These are phyloP conservation scores for Nesometra sesokonis DNA, from an alignment of 35 echinoderm and acorn worm species.

Conservation along the genomic window DNA sequence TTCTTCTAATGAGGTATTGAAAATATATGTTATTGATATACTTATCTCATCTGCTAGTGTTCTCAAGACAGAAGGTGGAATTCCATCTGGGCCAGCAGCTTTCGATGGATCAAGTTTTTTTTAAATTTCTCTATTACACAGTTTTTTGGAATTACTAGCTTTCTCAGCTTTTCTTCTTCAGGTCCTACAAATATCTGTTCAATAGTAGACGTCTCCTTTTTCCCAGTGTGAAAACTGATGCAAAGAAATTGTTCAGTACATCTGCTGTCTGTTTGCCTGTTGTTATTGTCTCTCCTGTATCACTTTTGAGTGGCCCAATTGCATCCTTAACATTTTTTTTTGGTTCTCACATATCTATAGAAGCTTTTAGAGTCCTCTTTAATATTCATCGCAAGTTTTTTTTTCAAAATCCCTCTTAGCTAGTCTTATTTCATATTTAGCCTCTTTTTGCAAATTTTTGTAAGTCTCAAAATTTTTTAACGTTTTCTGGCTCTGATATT, in stretches of 20 bases:
- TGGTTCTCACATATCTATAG: conserved; percentile 23
- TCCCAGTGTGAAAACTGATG: background rate
- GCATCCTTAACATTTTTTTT: conserved; percentile 39
- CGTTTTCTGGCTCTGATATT: conserved; percentile 1
- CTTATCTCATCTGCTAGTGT: too few species aligned
- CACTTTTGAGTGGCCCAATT: conserved; percentile 15
- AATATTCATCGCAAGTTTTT: conserved; percentile 21
- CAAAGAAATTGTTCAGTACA: conserved; percentile 4
- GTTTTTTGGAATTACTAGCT: too few species aligned
- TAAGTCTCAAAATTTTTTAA: conserved; percentile 2
- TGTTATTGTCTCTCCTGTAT: background rate
- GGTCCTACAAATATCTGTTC: background rate
- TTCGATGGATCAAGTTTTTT: too few species aligned
- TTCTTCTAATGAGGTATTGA: background rate
- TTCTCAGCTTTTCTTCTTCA: too few species aligned
- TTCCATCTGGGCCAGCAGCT: too few species aligned
- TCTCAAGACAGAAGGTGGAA: too few species aligned
- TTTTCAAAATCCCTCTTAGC: conserved; percentile 31
- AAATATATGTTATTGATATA: too few species aligned
- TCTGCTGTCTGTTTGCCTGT: conserved; percentile 4
- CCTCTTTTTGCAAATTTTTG: conserved; percentile 10
- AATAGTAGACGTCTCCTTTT: background rate
- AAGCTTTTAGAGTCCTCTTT: conserved; percentile 34
- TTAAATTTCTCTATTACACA: too few species aligned
- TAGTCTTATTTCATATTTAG: conserved; percentile 5